Percentiles rank a stretch among this genome's conserved stretches.
Evolutionary conservation across 2,113 vertebrate species (phyloP).

Genomic region (Epinephelus moara): DNA sequence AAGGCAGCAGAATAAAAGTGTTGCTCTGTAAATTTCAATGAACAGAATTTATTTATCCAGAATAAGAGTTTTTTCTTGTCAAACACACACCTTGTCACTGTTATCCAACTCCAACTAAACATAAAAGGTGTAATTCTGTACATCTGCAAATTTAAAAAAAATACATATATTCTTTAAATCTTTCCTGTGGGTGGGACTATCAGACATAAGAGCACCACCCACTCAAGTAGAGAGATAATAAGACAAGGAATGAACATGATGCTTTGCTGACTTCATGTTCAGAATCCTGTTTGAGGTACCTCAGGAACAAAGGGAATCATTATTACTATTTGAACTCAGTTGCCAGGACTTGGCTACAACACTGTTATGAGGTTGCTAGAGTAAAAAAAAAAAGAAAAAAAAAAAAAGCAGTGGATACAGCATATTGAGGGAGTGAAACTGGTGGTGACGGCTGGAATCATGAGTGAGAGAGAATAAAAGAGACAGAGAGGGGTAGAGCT

Average conservation of each 20-base stretch:
- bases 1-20: constrained; percentile 7
- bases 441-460: constrained; percentile 64
- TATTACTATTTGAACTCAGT: constrained; percentile 70
- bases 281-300: constrained; percentile 55
- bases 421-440: constrained; percentile 63
- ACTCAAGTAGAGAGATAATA: constrained; percentile 41
- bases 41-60: not conserved
- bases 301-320: constrained; percentile 76
- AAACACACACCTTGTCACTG: not conserved
- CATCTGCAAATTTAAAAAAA: constrained; percentile 24
- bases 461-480: constrained; percentile 70
- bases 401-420: constrained; percentile 39
- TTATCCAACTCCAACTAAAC: not conserved
- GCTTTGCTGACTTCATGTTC: constrained; percentile 57
- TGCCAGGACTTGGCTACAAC: constrained; percentile 58
- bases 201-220: constrained; percentile 22
- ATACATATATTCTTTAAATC: constrained; percentile 17
- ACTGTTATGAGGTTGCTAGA: constrained; percentile 52
- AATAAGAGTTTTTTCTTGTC: not conserved
- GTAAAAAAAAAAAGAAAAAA: constrained; percentile 24
- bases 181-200: constrained; percentile 32
- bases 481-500: constrained; percentile 64
- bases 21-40: constrained; percentile 15
- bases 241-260: constrained; percentile 56
- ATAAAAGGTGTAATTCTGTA: constrained; percentile 5